Base-by-base conservation (phyloP, 2,113 vertebrate species). In the Salvelinus fontinalis region DNA sequence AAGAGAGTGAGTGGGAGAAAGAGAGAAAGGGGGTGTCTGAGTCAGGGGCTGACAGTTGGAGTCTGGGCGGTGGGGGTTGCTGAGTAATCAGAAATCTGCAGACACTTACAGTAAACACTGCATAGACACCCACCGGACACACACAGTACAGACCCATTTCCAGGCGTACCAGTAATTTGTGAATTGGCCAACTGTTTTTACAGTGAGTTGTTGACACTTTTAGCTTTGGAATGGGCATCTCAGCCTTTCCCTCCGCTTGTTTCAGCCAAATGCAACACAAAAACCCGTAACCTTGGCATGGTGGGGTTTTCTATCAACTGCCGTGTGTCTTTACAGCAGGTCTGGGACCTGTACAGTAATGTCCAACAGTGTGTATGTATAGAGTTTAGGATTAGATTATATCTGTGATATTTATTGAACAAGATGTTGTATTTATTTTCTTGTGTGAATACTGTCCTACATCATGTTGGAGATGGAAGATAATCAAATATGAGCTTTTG, bases 401-500 rank as follows among this genome's bases (percentile, higher is more conserved):
- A 87, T 88, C 69, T 85, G 77, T 84, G 71, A 81, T 93, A 94
- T 94, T 94, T 93, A 94, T 94, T 94, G 88, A 92, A 88, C 84
- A 80, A 85, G 82, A 92, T 91, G 87, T 91, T 87, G 79, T 72
- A 60, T 72, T 73, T 11, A 57, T 73, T 75, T 85, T 84, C 81
- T 88, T 78, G 78, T 88, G 90, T 90, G 88, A 85, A 84, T 86
- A 87, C 85, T 86, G 83, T 89, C 83, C 80, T 70, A 80, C 86
- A 83, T 87, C 75, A 48, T 34, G 14, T 18, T 2, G 51, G 11
- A 16, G 9, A n/a, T 83, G 84, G 79, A 71, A 84, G 80, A 88
- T 83, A 91, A 91, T 92, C 91, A 70, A 91, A 91, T 85, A 86
- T 72, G 71, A 81, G 83, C 83, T 91, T 91, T 91, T 89, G 82